Percentiles rank a stretch among this genome's conserved stretches.
Conservation (phyloP, 2,113 vertebrate species). For the Mionectes macconnelli region DNA sequence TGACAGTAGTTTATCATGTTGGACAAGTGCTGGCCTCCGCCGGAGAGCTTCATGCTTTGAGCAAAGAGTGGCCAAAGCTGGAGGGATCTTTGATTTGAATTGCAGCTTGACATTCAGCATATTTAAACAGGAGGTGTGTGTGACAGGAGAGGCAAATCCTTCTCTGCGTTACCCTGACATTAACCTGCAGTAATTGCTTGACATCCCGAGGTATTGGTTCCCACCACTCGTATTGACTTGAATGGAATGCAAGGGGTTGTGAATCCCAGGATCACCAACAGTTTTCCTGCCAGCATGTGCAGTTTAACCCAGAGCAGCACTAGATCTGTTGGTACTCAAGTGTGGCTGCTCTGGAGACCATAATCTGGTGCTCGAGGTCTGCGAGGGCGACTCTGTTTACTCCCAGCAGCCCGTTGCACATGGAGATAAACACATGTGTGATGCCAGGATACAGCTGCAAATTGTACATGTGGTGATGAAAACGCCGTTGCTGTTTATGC, state of each 20-base stretch:
- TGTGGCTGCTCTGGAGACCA: background rate
- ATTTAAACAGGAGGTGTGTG: background rate
- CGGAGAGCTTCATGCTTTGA: background rate
- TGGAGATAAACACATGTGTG: background rate
- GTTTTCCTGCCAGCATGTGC: background rate
- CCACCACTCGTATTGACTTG: accelerated
- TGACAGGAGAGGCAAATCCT: background rate
- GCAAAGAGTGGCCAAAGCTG: background rate
- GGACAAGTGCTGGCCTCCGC: accelerated
- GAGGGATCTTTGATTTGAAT: background rate
- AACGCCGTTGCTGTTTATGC: slow-evolving; percentile 20
- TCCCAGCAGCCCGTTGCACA: background rate
- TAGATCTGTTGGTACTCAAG: background rate
- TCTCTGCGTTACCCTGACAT: background rate
- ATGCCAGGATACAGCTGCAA: background rate
- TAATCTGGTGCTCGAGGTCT: background rate
- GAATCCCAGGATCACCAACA: background rate
- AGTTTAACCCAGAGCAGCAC: background rate
- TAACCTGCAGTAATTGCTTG: background rate
- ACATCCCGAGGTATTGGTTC: background rate
- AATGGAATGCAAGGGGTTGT: background rate
- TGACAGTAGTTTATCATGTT: background rate
- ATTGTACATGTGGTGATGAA: background rate
- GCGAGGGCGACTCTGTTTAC: background rate
- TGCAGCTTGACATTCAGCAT: background rate